Percentiles rank a stretch among this genome's conserved stretches.
These are phyloP conservation scores for Equus przewalskii DNA, from an alignment of 2,113 vertebrate genomes.

Conservation along the genomic window DNA sequence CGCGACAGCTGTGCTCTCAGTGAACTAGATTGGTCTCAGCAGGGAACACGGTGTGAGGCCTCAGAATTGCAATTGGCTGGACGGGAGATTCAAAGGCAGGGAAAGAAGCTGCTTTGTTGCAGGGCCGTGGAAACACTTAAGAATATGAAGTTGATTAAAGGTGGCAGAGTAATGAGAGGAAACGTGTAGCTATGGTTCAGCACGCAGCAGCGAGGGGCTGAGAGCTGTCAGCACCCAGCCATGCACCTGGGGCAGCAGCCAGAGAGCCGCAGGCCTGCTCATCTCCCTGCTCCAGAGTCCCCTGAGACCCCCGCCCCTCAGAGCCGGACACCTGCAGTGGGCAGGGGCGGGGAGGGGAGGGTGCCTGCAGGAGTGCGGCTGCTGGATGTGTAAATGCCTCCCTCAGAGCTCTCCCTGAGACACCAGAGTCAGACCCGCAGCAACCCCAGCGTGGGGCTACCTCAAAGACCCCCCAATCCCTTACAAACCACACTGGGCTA, in stretches of 20 bases:
- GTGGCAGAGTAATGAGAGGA: background rate
- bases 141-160: rapidly evolving
- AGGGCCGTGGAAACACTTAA: background rate
- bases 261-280: background rate
- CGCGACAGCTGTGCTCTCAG: background rate
- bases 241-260: too few relatives aligned
- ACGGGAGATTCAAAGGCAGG: slow-evolving; percentile 58
- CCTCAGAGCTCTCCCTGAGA: background rate
- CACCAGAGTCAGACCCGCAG: background rate
- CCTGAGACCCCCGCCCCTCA: background rate
- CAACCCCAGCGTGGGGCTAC: rapidly evolving
- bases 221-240: background rate
- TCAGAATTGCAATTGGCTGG: slow-evolving; percentile 44
- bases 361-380: rapidly evolving
- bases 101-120: background rate
- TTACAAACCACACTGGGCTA: too few relatives aligned
- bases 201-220: background rate
- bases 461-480: background rate
- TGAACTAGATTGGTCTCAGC: background rate
- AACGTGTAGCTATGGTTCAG: background rate
- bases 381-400: background rate
- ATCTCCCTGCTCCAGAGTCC: background rate
- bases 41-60: background rate
- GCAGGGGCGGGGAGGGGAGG: background rate
- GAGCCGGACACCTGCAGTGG: background rate